phyloP scores from a whole-genome alignment of 2,797 vertebrate species.

The Sebastes cheni region DNA sequence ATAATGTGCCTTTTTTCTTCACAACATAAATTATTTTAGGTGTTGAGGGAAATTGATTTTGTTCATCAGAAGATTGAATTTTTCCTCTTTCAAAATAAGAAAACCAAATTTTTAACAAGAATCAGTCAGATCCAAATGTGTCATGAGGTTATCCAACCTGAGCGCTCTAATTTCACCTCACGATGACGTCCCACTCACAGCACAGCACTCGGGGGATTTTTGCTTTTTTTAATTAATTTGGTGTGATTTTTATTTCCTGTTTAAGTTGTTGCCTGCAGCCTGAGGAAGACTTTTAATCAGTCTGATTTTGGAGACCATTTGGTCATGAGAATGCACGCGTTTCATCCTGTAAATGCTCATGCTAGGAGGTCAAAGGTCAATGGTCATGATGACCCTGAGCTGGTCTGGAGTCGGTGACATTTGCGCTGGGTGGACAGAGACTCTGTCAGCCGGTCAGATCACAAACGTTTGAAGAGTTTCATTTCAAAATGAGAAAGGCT shows the following conservation, averaged over 20 bases:
- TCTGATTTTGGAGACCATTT: neutral
- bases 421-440: neutral
- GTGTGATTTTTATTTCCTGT: neutral
- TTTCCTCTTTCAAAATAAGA: neutral
- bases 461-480: neutral
- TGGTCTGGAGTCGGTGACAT: neutral
- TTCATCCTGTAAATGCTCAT: neutral
- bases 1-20: slow-evolving; percentile 75
- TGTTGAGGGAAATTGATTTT: neutral
- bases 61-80: neutral
- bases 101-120: neutral
- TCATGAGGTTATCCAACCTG: neutral
- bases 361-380: neutral
- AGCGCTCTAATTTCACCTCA: neutral
- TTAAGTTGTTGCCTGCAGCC: neutral
- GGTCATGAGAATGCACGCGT: neutral
- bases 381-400: neutral
- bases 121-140: neutral
- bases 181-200: neutral
- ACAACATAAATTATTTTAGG: neutral
- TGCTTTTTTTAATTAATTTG: neutral
- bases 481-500: neutral
- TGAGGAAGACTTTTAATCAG: neutral
- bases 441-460: neutral
- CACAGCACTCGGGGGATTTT: neutral